Conservation (phyloP, 1,140 invertebrate genomes). For the Dendrolimus punctatus region DNA sequence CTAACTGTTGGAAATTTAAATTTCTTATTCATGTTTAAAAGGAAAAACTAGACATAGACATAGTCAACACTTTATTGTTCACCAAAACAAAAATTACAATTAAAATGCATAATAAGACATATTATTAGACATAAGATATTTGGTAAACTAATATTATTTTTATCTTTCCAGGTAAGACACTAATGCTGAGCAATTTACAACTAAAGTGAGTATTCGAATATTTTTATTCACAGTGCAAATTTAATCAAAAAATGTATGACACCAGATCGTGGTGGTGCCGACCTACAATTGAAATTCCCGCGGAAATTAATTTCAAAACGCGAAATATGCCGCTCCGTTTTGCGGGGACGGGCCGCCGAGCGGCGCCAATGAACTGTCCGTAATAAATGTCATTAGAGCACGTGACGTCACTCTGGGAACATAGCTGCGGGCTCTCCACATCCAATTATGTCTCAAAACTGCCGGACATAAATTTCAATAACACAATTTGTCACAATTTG, state of each 20-base stretch:
- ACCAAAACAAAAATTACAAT: no score
- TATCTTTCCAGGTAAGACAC: no score
- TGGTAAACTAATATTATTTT: no score
- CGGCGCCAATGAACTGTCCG: constrained; percentile 48
- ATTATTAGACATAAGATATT: no score
- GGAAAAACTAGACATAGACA: no score
- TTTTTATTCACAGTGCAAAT: background rate
- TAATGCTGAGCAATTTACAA: no score
- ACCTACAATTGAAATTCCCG: constrained; percentile 13
- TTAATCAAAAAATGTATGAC: background rate
- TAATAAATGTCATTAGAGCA: constrained; percentile 60
- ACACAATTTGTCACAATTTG: constrained; percentile 58
- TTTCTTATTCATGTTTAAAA: no score
- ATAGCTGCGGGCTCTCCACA: constrained; percentile 43
- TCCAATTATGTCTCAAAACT: constrained; percentile 62
- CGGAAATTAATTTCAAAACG: constrained; percentile 48
- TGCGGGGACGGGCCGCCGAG: constrained; percentile 29
- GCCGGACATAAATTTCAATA: constrained; percentile 59
- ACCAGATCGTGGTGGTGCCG: background rate
- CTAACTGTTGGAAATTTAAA: no score
- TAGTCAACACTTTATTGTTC: no score
- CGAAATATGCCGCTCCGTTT: constrained; percentile 29
- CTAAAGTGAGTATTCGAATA: background rate
- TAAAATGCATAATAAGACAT: no score
- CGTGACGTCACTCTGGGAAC: constrained; percentile 49